Evolutionary conservation across 1,140 invertebrate species (phyloP), one percentile per base, ranked within the genome.

Genomic region (Neotoxoptera formosana): DNA sequence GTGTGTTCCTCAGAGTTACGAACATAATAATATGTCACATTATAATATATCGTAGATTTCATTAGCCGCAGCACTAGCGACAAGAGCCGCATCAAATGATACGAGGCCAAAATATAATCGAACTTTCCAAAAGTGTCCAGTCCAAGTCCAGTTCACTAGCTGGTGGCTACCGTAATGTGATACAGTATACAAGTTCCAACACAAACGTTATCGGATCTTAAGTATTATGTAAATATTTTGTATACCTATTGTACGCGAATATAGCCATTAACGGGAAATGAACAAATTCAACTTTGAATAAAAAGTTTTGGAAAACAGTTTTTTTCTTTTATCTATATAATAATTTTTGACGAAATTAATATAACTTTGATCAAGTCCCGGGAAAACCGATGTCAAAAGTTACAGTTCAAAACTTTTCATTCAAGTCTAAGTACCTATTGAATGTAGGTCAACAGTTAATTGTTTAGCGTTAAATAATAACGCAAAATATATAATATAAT

Each of bases 331-430:
- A 67, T 67, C 60, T 67, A 67, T n/a, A n/a, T n/a, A n/a, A n/a
- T 30, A 21, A 67, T 30, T 67, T 67, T 67, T 67, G 30, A 67
- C n/a, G 60, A 30, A 67, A 67, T n/a, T 67, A 67, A 67, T 67
- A 67, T n/a, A 67, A 67, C 60, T 67, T 67, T 67, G 30, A n/a
- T 67, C 60, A 67, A 67, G 60, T 67, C 30, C 30, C 60, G 11
- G n/a, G 60, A 67, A 67, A 67, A 45, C 36, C 7, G 36, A 84
- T 84, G 34, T 84, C 36, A 41, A 84, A 84, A 84, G 83, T 84
- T 84, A 84, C 36, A 84, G 83, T 84, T 41, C 2, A 84, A 84
- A 84, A 84, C 36, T 84, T 84, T 84, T 45, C 36, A 25, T 84
- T 11, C 2, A 17, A 84, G 41, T 84, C 30, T n/a, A 67, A 67